These are phyloP conservation scores for Acestrorhynchus altus DNA, from an alignment of 2,797 vertebrate species.

Conservation along the genomic window DNA sequence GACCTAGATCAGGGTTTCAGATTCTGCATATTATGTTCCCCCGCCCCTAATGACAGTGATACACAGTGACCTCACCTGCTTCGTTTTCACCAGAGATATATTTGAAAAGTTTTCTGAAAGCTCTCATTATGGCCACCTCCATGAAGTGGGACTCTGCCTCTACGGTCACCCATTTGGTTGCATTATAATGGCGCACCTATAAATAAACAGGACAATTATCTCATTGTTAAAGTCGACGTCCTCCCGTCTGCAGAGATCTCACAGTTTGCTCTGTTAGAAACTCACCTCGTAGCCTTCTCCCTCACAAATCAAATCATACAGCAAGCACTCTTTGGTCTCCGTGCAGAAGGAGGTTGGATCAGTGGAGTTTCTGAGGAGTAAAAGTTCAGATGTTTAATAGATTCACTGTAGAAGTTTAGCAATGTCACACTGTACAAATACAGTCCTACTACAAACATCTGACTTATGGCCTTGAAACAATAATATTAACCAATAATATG, in stretches of 20 bases:
- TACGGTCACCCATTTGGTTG: constrained; percentile 74
- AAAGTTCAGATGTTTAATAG: constrained; percentile 28
- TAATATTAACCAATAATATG: too few relatives aligned
- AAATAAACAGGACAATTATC: neutral
- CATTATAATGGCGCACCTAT: constrained; percentile 75
- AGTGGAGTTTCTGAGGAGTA: constrained; percentile 66
- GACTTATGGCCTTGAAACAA: too few relatives aligned
- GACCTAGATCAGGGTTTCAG: too few relatives aligned
- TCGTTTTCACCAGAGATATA: constrained; percentile 75
- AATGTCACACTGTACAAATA: too few relatives aligned
- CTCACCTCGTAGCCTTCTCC: constrained; percentile 71
- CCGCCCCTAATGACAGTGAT: too few relatives aligned
- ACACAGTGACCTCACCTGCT: constrained; percentile 55
- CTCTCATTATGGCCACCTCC: constrained; percentile 54
- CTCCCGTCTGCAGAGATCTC: neutral
- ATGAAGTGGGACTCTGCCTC: constrained; percentile 45
- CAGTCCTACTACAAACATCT: too few relatives aligned
- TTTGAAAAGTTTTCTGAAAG: constrained; percentile 69
- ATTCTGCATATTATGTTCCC: too few relatives aligned
- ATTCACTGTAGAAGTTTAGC: too few relatives aligned
- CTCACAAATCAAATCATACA: constrained; percentile 69
- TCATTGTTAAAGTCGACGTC: neutral
- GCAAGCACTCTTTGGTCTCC: constrained; percentile 74
- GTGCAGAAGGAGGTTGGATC: constrained; percentile 55
- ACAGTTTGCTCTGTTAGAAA: neutral